Base-by-base conservation (phyloP, 2,888 invertebrate genomes). In the Caradrina kadenii region DNA sequence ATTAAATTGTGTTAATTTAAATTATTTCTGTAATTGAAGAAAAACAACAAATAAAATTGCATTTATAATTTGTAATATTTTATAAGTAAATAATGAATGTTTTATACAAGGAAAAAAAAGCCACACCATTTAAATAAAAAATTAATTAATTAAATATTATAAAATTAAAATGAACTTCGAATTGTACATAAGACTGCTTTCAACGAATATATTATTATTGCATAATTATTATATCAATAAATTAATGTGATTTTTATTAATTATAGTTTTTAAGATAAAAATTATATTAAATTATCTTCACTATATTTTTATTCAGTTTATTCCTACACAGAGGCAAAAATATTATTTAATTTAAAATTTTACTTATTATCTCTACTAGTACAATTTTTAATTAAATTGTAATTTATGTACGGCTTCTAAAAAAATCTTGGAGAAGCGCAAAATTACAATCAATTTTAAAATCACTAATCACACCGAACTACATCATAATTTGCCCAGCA, bases 131-230 rank as follows among this genome's bases (percentile, higher is more conserved):
- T 19, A 48, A 59, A 50, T 42, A n/a, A 6, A 31, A 17, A 3
- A 19, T 6, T 6, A 19, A 10, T 7, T 21, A 15, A 0, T 35
- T 58, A 19, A 35, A 7, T 26, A 31, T 3, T 15, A 1, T 50
- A 13, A 21, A 56, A n/a, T 1, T 26, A 26, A 66, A 65, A 56
- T 45, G 6, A 63, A 61, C 21, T 66, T 68, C 49, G 60, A 69
- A 66, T 64, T 84, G 80, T 84, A 86, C 39, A 85, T 80, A 86
- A 87, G 86, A 87, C 88, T 88, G 85, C 84, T 85, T 84, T 77
- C 81, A 87, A 80, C 80, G 84, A 84, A 81, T 77, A 76, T 72
- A 53, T 55, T 72, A 53, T 55, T 72, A 64, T 62, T 58, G 52
- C 58, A 49, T 50, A 60, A 55, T 55, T 63, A 62, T 59, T 49